Conservation (phyloP, 1,140 invertebrate genomes). For the Drosophila sproati region DNA sequence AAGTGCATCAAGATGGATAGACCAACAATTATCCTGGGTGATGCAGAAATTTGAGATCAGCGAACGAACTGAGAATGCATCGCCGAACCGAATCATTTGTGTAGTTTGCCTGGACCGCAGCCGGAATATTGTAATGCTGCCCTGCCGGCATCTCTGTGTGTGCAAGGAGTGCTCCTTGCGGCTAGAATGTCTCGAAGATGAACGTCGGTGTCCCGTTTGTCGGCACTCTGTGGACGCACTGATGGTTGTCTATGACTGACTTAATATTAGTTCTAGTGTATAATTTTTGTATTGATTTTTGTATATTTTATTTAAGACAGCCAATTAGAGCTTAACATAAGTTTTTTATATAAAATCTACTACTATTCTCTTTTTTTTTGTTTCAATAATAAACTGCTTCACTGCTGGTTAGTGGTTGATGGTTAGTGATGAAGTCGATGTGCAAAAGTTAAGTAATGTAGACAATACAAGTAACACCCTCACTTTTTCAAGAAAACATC, state of each 20-base stretch:
- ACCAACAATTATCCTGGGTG: conserved; percentile 30
- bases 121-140: conserved; percentile 57
- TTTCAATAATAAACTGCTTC: too few species aligned
- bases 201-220: conserved; percentile 55
- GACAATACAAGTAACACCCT: too few species aligned
- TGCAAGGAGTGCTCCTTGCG: conserved; percentile 57
- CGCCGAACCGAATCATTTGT: conserved; percentile 18
- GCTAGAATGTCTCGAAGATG: conserved; percentile 6
- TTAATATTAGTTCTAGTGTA: conserved; percentile 6
- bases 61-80: not conserved
- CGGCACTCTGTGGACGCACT: conserved; percentile 34
- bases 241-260: conserved; percentile 52
- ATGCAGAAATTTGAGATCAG: conserved; percentile 2
- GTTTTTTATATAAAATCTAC: too few species aligned
- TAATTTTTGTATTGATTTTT: not conserved
- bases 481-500: too few species aligned
- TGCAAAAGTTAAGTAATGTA: too few species aligned
- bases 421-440: too few species aligned
- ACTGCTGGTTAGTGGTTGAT: too few species aligned
- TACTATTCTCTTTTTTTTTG: too few species aligned
- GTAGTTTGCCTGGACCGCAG: conserved; percentile 60
- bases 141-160: conserved; percentile 63
- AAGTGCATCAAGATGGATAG: conserved; percentile 18
- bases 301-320: conserved; percentile 27
- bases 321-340: too few species aligned